phyloP scores from a whole-genome alignment of 2,113 vertebrate species.

The Riparia riparia region DNA sequence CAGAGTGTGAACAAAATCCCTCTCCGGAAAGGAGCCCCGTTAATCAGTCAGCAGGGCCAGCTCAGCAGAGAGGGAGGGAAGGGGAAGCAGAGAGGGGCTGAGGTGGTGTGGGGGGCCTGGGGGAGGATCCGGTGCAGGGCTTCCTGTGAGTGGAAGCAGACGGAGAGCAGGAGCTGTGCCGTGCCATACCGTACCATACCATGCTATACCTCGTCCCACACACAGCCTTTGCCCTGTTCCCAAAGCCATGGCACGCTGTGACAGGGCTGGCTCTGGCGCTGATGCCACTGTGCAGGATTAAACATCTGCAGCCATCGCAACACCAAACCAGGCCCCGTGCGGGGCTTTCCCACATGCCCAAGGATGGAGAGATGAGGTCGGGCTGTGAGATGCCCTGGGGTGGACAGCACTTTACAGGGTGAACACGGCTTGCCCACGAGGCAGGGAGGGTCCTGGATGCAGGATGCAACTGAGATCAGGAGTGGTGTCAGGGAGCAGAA shows the following conservation, averaged over 20 bases:
- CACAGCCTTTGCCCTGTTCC: neutral
- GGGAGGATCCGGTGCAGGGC: constrained; percentile 9
- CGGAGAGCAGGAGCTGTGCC: neutral
- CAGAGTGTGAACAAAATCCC: neutral
- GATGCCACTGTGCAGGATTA: neutral
- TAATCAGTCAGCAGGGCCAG: neutral
- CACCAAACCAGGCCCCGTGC: fast-evolving
- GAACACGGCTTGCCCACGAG: fast-evolving
- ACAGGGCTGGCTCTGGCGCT: neutral
- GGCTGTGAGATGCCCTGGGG: neutral
- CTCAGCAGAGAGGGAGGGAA: constrained; percentile 46
- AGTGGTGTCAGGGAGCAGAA: neutral
- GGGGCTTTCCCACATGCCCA: neutral
- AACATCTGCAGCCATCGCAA: neutral
- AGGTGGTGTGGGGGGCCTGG: neutral
- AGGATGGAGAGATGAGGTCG: neutral
- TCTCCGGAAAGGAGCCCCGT: neutral
- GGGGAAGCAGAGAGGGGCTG: constrained; percentile 41
- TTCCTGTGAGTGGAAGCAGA: constrained; percentile 46
- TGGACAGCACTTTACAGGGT: neutral
- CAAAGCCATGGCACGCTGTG: fast-evolving
- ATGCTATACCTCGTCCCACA: fast-evolving
- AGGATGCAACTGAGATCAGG: neutral
- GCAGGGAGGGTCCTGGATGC: neutral
- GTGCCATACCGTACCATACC: neutral